These are phyloP conservation scores for Puffinus mauretanicus DNA, from an alignment of 2,113 vertebrate genomes.

Conservation along the genomic window DNA sequence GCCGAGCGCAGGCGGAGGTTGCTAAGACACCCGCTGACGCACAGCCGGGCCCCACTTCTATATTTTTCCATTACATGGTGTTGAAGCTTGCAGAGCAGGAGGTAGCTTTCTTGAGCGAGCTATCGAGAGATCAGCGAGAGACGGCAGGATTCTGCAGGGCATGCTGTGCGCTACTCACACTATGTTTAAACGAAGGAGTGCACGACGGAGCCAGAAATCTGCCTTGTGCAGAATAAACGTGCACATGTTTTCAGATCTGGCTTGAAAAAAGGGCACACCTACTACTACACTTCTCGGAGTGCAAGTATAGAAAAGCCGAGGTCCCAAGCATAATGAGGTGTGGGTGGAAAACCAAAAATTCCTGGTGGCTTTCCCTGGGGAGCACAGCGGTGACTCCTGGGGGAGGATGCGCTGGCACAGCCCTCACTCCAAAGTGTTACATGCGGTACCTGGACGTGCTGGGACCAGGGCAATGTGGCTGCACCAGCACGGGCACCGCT, in stretches of 20 bases:
- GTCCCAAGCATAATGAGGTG: not conserved
- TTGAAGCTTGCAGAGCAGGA: slow-evolving; percentile 36
- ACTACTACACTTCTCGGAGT: not conserved
- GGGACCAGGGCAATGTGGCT: not conserved
- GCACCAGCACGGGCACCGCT: not conserved
- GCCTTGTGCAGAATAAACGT: not conserved
- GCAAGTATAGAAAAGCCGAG: not conserved
- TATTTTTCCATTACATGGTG: slow-evolving; percentile 67
- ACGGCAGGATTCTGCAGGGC: not conserved
- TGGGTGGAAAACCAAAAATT: not conserved
- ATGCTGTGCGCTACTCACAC: rapidly evolving
- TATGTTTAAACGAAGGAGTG: rapidly evolving
- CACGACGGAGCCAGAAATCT: rapidly evolving
- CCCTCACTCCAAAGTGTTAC: not conserved
- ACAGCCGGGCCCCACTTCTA: slow-evolving; percentile 35
- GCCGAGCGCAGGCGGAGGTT: slow-evolving; percentile 31
- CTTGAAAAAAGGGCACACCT: not conserved
- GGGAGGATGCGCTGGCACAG: not conserved
- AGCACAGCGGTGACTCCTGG: not conserved
- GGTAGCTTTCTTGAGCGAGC: slow-evolving; percentile 10
- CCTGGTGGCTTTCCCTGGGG: not conserved
- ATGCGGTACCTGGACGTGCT: rapidly evolving
- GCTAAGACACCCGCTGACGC: slow-evolving; percentile 61
- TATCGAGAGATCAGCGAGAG: not conserved
- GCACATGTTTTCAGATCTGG: rapidly evolving